Evolutionary conservation across 1,140 invertebrate genomes (phyloP), one percentile per base, ranked within the genome.

Genomic region (Laodelphax striatellus): DNA sequence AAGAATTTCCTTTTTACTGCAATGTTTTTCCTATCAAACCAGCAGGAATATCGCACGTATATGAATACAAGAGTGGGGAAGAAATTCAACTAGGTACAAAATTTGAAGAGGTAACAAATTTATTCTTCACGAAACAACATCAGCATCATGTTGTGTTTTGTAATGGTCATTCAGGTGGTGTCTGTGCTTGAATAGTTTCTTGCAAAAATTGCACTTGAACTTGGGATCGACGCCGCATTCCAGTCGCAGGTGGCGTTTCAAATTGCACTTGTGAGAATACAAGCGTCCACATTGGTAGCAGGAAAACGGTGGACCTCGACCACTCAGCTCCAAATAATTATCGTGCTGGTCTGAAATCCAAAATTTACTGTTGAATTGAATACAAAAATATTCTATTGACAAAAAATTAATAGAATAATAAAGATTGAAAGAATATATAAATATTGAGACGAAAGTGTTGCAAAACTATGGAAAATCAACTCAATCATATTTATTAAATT

Each of bases 241-340:
- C 44, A 68, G 65, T 10, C 63, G 52, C 14, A 68, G 56, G 43
- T 68, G 66, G 9, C 66, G 57, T 57, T 71, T 74, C 64, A 80
- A 72, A 64, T 78, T 79, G 31, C 76, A 70, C 11, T 76, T 67
- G 67, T 77, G 74, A 0, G 72, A 71, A 62, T 80, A 80, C 4
- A 68, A 68, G 65, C 80, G 79, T 55, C 71, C 70, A 64, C 75
- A 78, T 16, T 77, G 22, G 14, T 31, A 31, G 19, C 41, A 28
- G 13, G 70, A 22, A 17, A 50, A 50, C 14, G 46, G 46, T 10
- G 46, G 46, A 10, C 46, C 46, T 19, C 21, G 1, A 9, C 8
- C 46, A 17, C 46, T 13, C 3, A 8, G 1, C 34, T 38, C 34
- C 34, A 38, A 38, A 38, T 38, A 38, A 38, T 9, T 38, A 5